phyloP scores from a whole-genome alignment of 1,140 invertebrate genomes.

The Procambarus clarkii region DNA sequence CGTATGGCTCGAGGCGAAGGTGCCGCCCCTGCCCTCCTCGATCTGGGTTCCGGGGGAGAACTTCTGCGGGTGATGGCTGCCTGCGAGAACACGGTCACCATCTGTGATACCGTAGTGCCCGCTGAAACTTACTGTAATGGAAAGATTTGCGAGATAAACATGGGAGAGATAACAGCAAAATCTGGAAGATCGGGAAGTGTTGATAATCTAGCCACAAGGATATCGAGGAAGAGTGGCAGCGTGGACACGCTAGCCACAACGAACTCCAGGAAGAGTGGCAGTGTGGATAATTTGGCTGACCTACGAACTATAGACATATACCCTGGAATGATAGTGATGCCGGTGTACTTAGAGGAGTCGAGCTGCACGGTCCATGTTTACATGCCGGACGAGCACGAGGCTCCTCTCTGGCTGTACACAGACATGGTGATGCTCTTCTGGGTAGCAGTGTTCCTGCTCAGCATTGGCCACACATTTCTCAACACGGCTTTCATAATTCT shows the following conservation, averaged over 20 bases:
- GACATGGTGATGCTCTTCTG: conserved; percentile 39
- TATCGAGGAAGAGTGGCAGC: background rate
- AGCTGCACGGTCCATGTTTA: conserved; percentile 40
- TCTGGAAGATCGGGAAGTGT: conserved; percentile 10
- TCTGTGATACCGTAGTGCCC: background rate
- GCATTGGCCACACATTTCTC: conserved; percentile 20
- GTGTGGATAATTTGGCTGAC: conserved; percentile 25
- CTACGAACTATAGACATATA: conserved; percentile 8
- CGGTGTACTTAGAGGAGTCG: conserved; percentile 34
- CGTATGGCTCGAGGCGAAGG: conserved; percentile 28
- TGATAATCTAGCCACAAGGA: conserved; percentile 4
- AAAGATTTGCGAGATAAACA: background rate
- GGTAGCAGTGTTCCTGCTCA: conserved; percentile 23
- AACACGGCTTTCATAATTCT: conserved; percentile 39
- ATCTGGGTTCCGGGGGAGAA: conserved; percentile 30
- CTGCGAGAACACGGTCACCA: background rate
- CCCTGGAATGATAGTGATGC: conserved; percentile 39
- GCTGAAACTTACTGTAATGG: background rate
- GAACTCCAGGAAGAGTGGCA: conserved; percentile 11
- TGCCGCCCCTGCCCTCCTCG: conserved; percentile 13
- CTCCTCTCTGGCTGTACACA: conserved; percentile 21
- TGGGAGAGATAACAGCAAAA: conserved; percentile 1
- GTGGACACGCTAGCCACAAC: background rate
- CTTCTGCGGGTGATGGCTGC: conserved; percentile 32
- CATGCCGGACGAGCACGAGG: conserved; percentile 43